These are phyloP conservation scores for Sebastes trivittatus DNA, from an alignment of 2,797 vertebrate genomes.

Conservation along the genomic window DNA sequence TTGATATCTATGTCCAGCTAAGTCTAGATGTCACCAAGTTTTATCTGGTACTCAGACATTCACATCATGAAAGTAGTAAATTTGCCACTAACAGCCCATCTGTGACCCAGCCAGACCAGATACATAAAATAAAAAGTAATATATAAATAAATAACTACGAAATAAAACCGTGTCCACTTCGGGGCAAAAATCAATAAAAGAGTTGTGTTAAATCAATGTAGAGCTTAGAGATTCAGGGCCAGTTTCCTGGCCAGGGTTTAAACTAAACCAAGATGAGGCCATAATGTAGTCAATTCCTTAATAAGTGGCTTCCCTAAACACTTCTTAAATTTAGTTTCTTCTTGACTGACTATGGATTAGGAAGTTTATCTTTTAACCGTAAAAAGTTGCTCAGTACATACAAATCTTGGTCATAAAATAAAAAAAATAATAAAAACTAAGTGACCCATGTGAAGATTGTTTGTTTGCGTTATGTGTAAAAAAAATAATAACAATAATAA, in stretches of 20 bases:
- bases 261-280: slow-evolving; percentile 11
- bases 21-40: neutral
- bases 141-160: neutral
- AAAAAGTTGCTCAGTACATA: neutral
- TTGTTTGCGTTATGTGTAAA: neutral
- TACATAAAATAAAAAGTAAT: neutral
- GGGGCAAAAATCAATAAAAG: slow-evolving; percentile 15
- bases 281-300: slow-evolving; percentile 21
- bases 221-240: neutral
- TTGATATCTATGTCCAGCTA: neutral
- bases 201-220: slow-evolving; percentile 25
- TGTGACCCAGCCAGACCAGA: neutral
- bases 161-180: neutral
- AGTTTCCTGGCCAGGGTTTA: neutral
- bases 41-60: neutral
- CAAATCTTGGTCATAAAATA: neutral
- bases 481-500: neutral
- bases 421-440: neutral
- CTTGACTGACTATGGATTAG: neutral
- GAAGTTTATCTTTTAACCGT: neutral
- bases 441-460: neutral
- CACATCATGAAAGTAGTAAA: neutral
- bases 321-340: neutral
- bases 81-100: neutral
- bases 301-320: slow-evolving; percentile 9